Base-by-base conservation (phyloP, 2,888 invertebrate species). In the Apoda limacodes region DNA sequence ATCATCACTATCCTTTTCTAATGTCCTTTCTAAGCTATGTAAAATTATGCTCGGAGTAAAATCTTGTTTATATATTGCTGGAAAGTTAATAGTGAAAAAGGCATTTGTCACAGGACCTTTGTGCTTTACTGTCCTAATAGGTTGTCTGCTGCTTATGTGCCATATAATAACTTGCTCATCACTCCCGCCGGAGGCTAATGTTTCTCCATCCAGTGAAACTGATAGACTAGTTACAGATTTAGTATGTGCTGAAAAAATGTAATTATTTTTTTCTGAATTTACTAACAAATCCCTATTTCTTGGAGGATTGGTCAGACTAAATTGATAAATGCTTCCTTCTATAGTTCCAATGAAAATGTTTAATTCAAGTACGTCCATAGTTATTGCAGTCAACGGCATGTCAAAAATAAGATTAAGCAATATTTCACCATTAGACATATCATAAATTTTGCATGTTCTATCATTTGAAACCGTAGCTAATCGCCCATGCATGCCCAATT, bases 391-490 rank as follows among this genome's bases (percentile, higher is more conserved):
- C 9, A 95, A 66, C 3, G 87, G 82, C 19, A 83, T 81, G 39
- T 88, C 86, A 61, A 92, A 92, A 0, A 93, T 83, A 21, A 95
- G 60, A 35, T 88, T 89, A 1, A 92, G 60, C 21, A 96, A 62
- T 42, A 90, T 60, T 22, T 78, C 75, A 12, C 93, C 94, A 14
- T 83, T 83, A 9, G 82, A 55, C 7, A 95, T 60, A 41, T 91
- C 89, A 66, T 93, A 95, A 11, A 96, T 82, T 64, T 90, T 90
- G 50, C 91, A 90, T 6, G 92, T 90, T 46, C 90, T 85, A 60
- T 97, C 96, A 30, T 86, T 62, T 0, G 95, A 95, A 3, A 88
- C 87, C 0, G 95, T 89, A 29, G 85, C 86, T 35, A 95, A 67
- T 25, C 90, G 83, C 0, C 90, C 85, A 32, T 86, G 83, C 28